Evolutionary conservation across 2,113 vertebrate species (phyloP).

Genomic region (Tetrao urogallus): DNA sequence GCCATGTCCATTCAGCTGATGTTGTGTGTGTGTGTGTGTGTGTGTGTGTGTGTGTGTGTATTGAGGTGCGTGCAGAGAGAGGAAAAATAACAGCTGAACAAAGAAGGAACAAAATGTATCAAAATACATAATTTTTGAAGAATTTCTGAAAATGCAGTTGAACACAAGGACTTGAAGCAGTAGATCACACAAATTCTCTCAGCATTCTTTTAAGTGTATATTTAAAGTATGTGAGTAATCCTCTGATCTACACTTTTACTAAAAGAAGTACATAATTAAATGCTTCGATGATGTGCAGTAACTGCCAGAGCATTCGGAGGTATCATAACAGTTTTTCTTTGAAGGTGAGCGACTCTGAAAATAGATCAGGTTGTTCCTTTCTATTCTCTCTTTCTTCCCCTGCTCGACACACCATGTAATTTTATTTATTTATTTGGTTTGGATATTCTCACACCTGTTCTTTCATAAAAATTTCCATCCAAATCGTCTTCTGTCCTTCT

Average conservation of each 20-base stretch:
- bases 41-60: no score
- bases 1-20: rapidly evolving
- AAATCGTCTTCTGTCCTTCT: not conserved
- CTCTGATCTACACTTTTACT: not conserved
- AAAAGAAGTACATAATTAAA: not conserved
- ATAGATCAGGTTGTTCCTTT: not conserved
- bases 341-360: not conserved
- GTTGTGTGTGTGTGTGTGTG: no score
- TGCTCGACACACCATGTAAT: not conserved
- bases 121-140: not conserved
- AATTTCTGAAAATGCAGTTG: not conserved
- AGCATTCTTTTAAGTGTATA: not conserved
- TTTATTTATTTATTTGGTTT: not conserved
- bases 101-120: not conserved
- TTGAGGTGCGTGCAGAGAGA: not conserved
- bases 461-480: not conserved
- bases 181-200: not conserved
- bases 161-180: not conserved
- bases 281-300: not conserved
- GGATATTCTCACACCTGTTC: not conserved
- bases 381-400: not conserved
- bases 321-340: not conserved
- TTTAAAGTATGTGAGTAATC: not conserved
- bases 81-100: not conserved
- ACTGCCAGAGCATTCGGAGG: not conserved